Conservation (phyloP, 35 echinoderm and acorn worm genomes). For the Holothuria glaberrima region DNA sequence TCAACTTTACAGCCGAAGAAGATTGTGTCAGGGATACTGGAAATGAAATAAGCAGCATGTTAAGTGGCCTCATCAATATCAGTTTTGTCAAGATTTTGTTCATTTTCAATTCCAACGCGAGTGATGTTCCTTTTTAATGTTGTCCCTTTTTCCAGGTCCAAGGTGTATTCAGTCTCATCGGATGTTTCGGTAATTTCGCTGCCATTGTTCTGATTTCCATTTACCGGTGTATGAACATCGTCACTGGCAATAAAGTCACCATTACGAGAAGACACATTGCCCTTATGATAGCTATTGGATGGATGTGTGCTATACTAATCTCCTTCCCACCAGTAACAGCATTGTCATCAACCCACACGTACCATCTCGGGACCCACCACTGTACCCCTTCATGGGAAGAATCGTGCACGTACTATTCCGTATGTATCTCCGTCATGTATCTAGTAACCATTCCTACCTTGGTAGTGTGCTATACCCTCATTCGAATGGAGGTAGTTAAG, state of each 20-base stretch:
- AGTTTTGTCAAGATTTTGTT: too few relatives aligned
- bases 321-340: background rate
- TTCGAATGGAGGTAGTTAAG: background rate
- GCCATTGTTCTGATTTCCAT: conserved; percentile 23
- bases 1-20: too few relatives aligned
- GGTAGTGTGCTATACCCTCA: conserved; percentile 20
- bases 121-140: too few relatives aligned
- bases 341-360: background rate
- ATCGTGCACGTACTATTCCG: conserved; percentile 11
- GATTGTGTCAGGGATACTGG: too few relatives aligned
- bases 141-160: too few relatives aligned
- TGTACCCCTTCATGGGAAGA: conserved; percentile 32
- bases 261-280: background rate
- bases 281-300: background rate
- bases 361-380: conserved; percentile 14
- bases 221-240: conserved; percentile 16
- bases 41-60: too few relatives aligned
- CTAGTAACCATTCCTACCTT: conserved; percentile 8
- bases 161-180: too few relatives aligned
- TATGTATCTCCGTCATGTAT: background rate
- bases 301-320: background rate
- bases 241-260: background rate
- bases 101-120: too few relatives aligned
- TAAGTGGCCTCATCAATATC: too few relatives aligned
- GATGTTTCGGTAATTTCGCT: conserved; percentile 13